These are phyloP conservation scores for Eretmochelys imbricata DNA, from an alignment of 2,113 vertebrate genomes.

Conservation along the genomic window DNA sequence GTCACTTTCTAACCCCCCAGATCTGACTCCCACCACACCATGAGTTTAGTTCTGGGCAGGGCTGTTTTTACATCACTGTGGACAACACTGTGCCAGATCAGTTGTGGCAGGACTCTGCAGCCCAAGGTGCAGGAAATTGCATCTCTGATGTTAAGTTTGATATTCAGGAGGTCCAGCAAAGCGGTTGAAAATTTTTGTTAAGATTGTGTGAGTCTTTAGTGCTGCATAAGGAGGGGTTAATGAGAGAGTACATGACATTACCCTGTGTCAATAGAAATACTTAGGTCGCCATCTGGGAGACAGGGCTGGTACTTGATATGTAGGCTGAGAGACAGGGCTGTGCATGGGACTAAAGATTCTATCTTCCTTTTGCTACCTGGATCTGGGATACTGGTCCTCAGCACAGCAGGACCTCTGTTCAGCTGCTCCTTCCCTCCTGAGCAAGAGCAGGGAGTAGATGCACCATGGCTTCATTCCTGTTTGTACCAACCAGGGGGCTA, in stretches of 20 bases:
- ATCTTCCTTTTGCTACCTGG: not conserved
- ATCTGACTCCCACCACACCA: constrained; percentile 29
- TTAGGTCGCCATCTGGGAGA: not conserved
- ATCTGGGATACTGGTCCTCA: not conserved
- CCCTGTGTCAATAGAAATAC: not conserved
- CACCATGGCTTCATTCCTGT: not conserved
- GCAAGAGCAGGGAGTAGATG: not conserved
- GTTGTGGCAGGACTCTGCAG: constrained; percentile 29
- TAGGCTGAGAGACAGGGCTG: not conserved
- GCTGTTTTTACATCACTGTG: constrained; percentile 63
- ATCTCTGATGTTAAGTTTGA: constrained; percentile 31
- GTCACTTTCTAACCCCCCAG: constrained; percentile 17
- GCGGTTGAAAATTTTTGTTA: not conserved
- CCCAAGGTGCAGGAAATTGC: constrained; percentile 61
- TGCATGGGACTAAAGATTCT: not conserved
- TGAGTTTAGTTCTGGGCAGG: fast-evolving
- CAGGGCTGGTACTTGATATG: not conserved
- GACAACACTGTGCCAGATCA: constrained; percentile 46
- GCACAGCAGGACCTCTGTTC: not conserved
- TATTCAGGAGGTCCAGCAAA: not conserved
- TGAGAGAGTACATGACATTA: not conserved
- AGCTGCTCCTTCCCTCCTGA: not conserved
- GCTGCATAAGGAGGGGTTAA: not conserved
- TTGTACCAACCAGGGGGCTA: not conserved
- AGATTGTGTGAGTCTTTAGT: not conserved